Evolutionary conservation across 2,888 invertebrate genomes (phyloP).

Genomic region (Thera obeliscata): DNA sequence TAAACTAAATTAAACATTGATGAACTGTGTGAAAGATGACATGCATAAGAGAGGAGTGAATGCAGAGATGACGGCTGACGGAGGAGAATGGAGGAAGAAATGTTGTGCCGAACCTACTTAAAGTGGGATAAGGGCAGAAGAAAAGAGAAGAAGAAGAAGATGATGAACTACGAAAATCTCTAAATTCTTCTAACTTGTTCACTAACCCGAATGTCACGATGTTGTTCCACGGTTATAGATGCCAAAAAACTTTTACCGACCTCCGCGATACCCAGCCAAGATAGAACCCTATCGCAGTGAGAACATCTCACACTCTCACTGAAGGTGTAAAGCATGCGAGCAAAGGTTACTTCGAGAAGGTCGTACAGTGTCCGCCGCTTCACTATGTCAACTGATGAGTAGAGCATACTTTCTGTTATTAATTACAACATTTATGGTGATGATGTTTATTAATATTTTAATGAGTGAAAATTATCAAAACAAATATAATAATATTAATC

Average conservation of each 20-base stretch:
- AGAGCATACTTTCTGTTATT: conserved; percentile 20
- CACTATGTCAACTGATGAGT: conserved; percentile 19
- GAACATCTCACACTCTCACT: conserved; percentile 19
- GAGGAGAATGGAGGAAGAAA: too few relatives aligned
- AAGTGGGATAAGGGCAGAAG: too few relatives aligned
- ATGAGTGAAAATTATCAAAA: conserved; percentile 1
- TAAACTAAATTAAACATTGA: too few relatives aligned
- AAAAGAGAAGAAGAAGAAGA: too few relatives aligned
- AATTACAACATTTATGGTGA: conserved; percentile 16
- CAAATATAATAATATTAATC: too few relatives aligned
- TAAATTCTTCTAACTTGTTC: conserved; percentile 33
- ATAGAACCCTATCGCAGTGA: conserved; percentile 22
- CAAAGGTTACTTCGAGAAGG: conserved; percentile 19
- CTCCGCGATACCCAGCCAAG: conserved; percentile 25
- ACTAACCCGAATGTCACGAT: conserved; percentile 46
- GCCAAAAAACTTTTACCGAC: conserved; percentile 56
- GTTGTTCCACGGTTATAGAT: conserved; percentile 45
- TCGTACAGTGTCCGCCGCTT: conserved; percentile 3
- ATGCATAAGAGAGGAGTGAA: too few relatives aligned
- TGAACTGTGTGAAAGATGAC: too few relatives aligned
- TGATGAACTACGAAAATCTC: not conserved
- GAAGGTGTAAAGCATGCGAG: not conserved
- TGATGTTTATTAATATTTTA: not conserved
- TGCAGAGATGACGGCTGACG: too few relatives aligned
- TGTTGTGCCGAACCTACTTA: too few relatives aligned